Base-by-base conservation (phyloP, 1,140 invertebrate species). In the Ooceraea biroi region DNA sequence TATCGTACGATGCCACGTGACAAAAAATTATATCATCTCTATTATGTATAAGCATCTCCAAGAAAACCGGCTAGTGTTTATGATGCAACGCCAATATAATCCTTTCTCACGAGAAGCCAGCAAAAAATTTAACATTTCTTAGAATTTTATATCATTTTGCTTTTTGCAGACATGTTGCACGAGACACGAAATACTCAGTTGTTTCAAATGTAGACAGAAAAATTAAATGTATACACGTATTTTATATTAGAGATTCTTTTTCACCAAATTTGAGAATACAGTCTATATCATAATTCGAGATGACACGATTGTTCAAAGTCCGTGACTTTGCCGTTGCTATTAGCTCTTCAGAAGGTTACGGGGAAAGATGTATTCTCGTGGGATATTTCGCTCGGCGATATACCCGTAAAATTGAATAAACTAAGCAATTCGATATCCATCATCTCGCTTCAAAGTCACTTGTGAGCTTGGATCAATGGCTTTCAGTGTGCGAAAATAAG, bases 351-450 rank as follows among this genome's bases (percentile, higher is more conserved):
- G 46, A 58, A 60, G 27, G 30, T 69, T 66, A 69, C 65, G 66
- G 77, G 46, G 27, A 66, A 80, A 41, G 25, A 14, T 30, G n/a
- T 60, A 69, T 22, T 80, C 82, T 77, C 82, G 36, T 22, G 63
- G 63, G 82, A 84, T 48, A 27, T 63, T 84, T 61, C 36, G 55
- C 61, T 61, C 74, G 19, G 61, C 73, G 66, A 84, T 84, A 25
- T 78, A 84, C 30, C 63, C 55, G 30, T 50, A 58, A 84, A 78
- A 84, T 84, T 78, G 82, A 66, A 84, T 84, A 84, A 84, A 66
- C 82, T 84, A 66, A 76, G 65, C 82, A 78, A 84, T 84, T 80
- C 82, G 78, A 68, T 77, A 76, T 84, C 73, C 73, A 68, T 84
- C 74, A 60, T 77, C 60, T 58, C 44, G 63, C 57, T 69, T 69